phyloP scores from a whole-genome alignment of 1,140 invertebrate genomes.

The Drosophila yakuba region DNA sequence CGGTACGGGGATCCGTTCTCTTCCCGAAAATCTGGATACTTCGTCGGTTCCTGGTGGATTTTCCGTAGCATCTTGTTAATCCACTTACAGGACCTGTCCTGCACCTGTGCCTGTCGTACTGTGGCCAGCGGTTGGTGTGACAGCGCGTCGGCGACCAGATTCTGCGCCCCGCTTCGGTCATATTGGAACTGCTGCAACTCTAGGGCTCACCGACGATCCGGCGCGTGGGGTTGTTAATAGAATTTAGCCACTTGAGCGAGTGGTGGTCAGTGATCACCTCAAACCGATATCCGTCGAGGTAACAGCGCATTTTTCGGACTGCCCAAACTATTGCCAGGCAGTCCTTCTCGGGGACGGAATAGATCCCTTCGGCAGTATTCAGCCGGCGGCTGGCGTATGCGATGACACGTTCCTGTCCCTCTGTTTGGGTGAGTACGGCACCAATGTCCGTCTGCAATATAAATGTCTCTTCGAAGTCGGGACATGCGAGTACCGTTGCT shows the following conservation, averaged over 20 bases:
- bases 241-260: not conserved
- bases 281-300: not conserved
- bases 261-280: not conserved
- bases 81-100: not conserved
- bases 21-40: not conserved
- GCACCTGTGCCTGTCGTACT: not conserved
- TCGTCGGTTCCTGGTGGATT: not conserved
- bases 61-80: not conserved
- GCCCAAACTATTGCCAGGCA: not conserved
- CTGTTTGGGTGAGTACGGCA: not conserved
- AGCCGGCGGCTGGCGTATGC: not conserved
- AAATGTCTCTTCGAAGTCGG: too few species aligned
- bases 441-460: not conserved
- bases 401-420: not conserved
- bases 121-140: not conserved
- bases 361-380: not conserved
- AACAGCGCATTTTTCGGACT: not conserved
- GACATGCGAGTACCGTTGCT: too few species aligned
- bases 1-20: not conserved
- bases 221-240: not conserved
- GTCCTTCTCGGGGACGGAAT: not conserved
- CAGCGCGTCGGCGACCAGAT: not conserved
- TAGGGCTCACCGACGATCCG: not conserved
- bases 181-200: not conserved
- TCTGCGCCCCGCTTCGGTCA: not conserved